Percentiles rank a stretch among this genome's conserved stretches.
phyloP scores from a whole-genome alignment of 1,140 invertebrate genomes.

The Neodiprion lecontei region DNA sequence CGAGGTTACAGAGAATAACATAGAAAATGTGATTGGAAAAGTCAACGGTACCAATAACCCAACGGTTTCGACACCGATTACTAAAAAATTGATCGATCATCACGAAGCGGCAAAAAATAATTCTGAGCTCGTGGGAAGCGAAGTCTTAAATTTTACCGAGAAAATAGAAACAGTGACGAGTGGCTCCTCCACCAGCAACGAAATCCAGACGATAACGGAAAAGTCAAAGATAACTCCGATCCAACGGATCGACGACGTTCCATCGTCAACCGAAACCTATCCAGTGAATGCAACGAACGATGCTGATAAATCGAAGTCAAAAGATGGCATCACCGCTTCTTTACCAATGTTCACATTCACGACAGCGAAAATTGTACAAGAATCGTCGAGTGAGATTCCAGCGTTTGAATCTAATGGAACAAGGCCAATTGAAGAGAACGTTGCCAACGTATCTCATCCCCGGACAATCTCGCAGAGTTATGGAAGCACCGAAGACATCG shows the following conservation, averaged over 20 bases:
- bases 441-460: background rate
- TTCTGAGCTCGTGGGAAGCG: background rate
- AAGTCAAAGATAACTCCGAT: slow-evolving; percentile 24
- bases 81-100: background rate
- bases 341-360: background rate
- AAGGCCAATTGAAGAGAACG: background rate
- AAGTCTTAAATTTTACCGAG: slow-evolving; percentile 24
- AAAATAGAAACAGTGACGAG: background rate
- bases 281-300: background rate
- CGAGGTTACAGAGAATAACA: background rate
- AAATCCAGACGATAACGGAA: slow-evolving; percentile 31
- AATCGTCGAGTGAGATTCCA: slow-evolving; percentile 5
- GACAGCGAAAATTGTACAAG: slow-evolving; percentile 2
- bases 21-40: background rate
- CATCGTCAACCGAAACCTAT: background rate
- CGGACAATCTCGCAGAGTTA: background rate
- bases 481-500: background rate
- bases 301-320: slow-evolving; percentile 9
- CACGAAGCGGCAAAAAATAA: background rate
- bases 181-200: slow-evolving; percentile 15
- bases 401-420: background rate
- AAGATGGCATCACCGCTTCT: slow-evolving; percentile 5
- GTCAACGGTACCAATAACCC: background rate
- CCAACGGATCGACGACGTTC: slow-evolving; percentile 14
- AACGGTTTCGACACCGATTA: background rate